Percentiles rank a stretch among this genome's conserved stretches.
Conservation (phyloP, 2,888 invertebrate species). For the Ectemnius lituratus region DNA sequence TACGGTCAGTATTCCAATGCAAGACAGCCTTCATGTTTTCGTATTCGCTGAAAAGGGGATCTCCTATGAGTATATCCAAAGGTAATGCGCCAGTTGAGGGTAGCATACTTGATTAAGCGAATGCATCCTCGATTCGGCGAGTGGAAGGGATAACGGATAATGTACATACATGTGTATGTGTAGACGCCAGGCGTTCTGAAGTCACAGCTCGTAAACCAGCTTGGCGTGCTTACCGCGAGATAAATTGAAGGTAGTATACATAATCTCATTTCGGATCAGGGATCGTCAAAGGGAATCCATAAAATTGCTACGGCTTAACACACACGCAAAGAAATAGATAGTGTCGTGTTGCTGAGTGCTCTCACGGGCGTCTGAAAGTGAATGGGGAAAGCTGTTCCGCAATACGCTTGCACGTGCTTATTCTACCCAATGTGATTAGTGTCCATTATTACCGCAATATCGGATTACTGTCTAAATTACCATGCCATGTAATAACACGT, state of each 20-base stretch:
- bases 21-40: neutral
- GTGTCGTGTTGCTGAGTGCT: no score
- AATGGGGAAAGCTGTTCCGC: no score
- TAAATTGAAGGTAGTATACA: slow-evolving; percentile 48
- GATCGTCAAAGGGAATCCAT: slow-evolving; percentile 53
- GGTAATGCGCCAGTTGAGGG: slow-evolving; percentile 23
- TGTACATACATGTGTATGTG: neutral
- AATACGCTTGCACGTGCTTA: no score
- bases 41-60: slow-evolving; percentile 9
- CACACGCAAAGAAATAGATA: no score
- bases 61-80: neutral
- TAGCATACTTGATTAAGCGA: slow-evolving; percentile 30
- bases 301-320: slow-evolving; percentile 44
- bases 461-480: no score
- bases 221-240: slow-evolving; percentile 40
- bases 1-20: no score
- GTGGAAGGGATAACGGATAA: slow-evolving; percentile 10
- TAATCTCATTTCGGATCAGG: slow-evolving; percentile 46
- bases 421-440: no score
- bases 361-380: no score
- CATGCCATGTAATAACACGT: no score
- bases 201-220: slow-evolving; percentile 44
- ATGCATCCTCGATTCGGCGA: slow-evolving; percentile 32
- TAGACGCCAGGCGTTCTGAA: neutral
- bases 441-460: no score